Evolutionary conservation across 2,797 vertebrate species (phyloP).

Genomic region (Moxostoma hubbsi): DNA sequence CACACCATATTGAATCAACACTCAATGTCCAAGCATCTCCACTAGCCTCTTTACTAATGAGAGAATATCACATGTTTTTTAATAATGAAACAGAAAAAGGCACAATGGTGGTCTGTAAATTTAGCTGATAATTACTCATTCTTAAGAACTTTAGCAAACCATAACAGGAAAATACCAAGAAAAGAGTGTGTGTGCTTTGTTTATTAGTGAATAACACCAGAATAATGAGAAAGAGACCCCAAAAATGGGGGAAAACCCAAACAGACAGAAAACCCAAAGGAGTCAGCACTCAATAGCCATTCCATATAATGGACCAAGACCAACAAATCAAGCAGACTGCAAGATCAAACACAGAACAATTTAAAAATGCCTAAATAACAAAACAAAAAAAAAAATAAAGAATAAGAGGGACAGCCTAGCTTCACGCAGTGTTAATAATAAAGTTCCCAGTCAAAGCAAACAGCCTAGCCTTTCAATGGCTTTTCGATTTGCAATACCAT

Average conservation of each 20-base stretch:
- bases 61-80: too few relatives aligned
- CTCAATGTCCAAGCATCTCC: too few relatives aligned
- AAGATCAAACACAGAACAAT: neutral
- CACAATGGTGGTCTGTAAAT: neutral
- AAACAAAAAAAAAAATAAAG: neutral
- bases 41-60: too few relatives aligned
- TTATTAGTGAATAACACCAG: neutral
- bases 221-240: neutral
- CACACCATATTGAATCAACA: too few relatives aligned
- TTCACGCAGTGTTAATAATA: neutral
- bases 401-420: neutral
- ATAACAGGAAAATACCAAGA: neutral
- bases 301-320: neutral
- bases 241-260: neutral
- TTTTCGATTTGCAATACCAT: neutral
- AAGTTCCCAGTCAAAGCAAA: neutral
- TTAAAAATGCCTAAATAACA: neutral
- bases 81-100: neutral
- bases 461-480: neutral
- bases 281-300: neutral
- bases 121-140: neutral
- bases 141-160: neutral
- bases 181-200: neutral
- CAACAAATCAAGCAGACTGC: neutral
- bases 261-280: neutral